A percentile compares a stretch with the other conserved stretches of the same genome.
Conservation (phyloP, 1,140 invertebrate species). For the Antheraea mylitta region DNA sequence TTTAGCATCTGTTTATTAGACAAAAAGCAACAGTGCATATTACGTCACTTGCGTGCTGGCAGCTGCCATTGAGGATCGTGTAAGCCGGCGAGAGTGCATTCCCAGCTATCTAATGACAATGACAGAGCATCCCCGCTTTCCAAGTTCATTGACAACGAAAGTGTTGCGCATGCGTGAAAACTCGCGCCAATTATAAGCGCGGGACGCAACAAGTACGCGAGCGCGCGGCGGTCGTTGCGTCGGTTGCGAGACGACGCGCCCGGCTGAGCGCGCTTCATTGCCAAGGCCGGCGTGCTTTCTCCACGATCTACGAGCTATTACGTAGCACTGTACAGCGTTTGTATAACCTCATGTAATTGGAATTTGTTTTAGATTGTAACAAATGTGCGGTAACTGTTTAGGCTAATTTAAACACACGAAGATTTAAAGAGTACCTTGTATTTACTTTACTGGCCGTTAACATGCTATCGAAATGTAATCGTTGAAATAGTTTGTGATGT, state of each 20-base stretch:
- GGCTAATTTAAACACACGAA: not conserved
- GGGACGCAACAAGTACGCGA: slow-evolving; percentile 17
- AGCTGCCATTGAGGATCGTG: slow-evolving; percentile 38
- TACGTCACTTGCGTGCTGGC: slow-evolving; percentile 46
- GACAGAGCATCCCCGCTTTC: slow-evolving; percentile 71
- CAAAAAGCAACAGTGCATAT: not conserved
- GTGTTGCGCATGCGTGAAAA: slow-evolving; percentile 69
- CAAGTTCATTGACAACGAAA: slow-evolving; percentile 77
- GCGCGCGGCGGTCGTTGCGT: slow-evolving; percentile 25
- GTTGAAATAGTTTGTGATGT: slow-evolving; percentile 5
- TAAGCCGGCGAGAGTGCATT: slow-evolving; percentile 71
- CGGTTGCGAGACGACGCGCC: slow-evolving; percentile 35
- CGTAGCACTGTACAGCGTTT: slow-evolving; percentile 40
- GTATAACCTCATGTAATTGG: slow-evolving; percentile 62
- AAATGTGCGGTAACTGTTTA: slow-evolving; percentile 1
- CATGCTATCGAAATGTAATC: not conserved
- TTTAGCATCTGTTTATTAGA: not conserved
- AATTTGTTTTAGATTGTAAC: slow-evolving; percentile 28
- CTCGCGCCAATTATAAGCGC: slow-evolving; percentile 50
- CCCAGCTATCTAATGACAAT: slow-evolving; percentile 69
- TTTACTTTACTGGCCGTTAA: not conserved
- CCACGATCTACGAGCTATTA: slow-evolving; percentile 48
- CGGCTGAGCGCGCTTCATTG: slow-evolving; percentile 50
- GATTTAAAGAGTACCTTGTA: not conserved
- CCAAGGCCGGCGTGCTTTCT: slow-evolving; percentile 70